A percentile compares a stretch with the other conserved stretches of the same genome.
phyloP scores from a whole-genome alignment of 2,888 invertebrate species.

The Venusia cambrica region DNA sequence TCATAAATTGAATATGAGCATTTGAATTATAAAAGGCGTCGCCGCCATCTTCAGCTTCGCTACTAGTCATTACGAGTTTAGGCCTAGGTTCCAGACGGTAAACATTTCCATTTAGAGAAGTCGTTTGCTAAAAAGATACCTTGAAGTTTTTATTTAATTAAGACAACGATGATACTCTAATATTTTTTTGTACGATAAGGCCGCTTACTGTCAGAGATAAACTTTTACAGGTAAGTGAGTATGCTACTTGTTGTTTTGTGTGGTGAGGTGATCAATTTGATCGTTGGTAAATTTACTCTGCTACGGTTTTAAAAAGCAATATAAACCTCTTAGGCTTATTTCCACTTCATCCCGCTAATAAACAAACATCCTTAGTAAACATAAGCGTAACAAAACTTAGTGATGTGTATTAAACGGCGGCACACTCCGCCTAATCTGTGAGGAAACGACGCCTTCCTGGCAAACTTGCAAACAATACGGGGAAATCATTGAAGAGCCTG shows the following conservation, averaged over 20 bases:
- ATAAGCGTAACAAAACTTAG: constrained; percentile 26
- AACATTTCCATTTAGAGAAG: constrained; percentile 2
- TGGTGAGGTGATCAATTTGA: too few relatives aligned
- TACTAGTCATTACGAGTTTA: constrained; percentile 38
- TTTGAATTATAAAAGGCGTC: constrained; percentile 46
- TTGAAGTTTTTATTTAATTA: too few relatives aligned
- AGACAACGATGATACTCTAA: too few relatives aligned
- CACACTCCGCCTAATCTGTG: constrained; percentile 38
- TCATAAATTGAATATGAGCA: constrained; percentile 37
- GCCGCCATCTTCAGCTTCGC: constrained; percentile 32
- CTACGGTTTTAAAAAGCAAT: too few relatives aligned
- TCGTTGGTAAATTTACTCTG: too few relatives aligned
- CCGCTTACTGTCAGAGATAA: too few relatives aligned
- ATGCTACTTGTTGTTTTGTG: too few relatives aligned
- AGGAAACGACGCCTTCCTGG: constrained; percentile 43
- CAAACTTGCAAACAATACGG: too few relatives aligned
- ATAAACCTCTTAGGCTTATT: constrained; percentile 5
- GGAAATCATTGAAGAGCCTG: too few relatives aligned
- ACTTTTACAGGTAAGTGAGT: too few relatives aligned
- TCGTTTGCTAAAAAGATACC: too few relatives aligned
- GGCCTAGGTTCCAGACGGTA: constrained; percentile 8
- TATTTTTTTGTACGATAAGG: too few relatives aligned
- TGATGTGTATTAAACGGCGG: constrained; percentile 29
- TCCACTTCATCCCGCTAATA: constrained; percentile 15
- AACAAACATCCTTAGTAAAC: constrained; percentile 26